These are phyloP conservation scores for Ophioderma brevispina DNA, from an alignment of 35 echinoderm and acorn worm genomes.

Conservation along the genomic window DNA sequence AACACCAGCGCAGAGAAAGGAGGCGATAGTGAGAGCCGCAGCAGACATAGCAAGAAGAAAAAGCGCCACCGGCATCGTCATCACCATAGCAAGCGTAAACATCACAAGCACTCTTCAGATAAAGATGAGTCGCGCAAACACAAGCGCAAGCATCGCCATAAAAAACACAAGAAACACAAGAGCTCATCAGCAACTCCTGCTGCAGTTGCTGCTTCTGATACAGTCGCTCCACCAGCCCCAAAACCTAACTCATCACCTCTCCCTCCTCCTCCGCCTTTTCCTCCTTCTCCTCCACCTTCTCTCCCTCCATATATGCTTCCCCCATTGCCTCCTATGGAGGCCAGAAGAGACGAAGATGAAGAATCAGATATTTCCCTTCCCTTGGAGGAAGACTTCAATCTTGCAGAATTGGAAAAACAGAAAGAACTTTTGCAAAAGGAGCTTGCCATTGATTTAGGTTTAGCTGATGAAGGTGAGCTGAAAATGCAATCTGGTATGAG, in stretches of 20 bases:
- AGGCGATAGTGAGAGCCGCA: conserved; percentile 20
- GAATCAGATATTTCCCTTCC: conserved; percentile 13
- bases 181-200: conserved; percentile 17
- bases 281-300: neutral
- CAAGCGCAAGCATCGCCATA: conserved; percentile 89
- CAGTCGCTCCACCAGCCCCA: neutral
- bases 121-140: conserved; percentile 58
- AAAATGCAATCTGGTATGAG: conserved; percentile 40
- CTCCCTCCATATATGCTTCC: neutral
- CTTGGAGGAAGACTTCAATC: conserved; percentile 30
- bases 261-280: neutral
- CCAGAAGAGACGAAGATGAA: conserved; percentile 19
- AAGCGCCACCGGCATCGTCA: conserved; percentile 45
- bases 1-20: neutral
- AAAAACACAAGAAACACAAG: conserved; percentile 58
- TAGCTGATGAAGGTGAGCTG: conserved; percentile 46
- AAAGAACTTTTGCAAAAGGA: conserved; percentile 82
- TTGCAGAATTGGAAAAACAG: conserved; percentile 95
- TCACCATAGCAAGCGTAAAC: conserved; percentile 42
- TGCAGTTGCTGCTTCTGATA: neutral
- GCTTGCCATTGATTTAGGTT: conserved; percentile 64
- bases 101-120: conserved; percentile 41
- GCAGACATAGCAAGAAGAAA: conserved; percentile 54
- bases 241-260: too few relatives aligned
- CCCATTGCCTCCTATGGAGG: conserved; percentile 1